Base-by-base conservation (phyloP, 1,140 invertebrate genomes). In the Leptinotarsa defecta region DNA sequence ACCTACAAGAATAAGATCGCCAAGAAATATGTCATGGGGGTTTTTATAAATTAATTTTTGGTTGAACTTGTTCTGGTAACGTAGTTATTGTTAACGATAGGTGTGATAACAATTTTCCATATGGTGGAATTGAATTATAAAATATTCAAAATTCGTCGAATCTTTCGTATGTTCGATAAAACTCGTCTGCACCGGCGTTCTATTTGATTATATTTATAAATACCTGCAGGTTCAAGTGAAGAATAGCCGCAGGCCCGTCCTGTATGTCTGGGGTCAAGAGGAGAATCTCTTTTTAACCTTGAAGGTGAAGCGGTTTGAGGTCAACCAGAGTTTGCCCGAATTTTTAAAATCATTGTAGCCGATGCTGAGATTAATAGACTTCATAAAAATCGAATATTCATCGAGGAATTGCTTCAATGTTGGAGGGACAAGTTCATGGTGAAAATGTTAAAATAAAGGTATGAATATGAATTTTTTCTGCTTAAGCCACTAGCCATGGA, bases 181-280 rank as follows among this genome's bases (percentile, higher is more conserved):
- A 57, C 2, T n/a, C 52, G 52, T 57, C 52, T 57, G 52, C 52
- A 57, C 52, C 13, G 52, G 52, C 52, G n/a, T 57, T 57, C 52
- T 57, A 57, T 57, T 57, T 57, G 17, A 57, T n/a, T 57, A 5
- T 57, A 57, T 57, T 8, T 19, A 57, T 57, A 57, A 57, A 57
- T 57, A 57, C 52, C 52, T 57, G 52, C 52, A 57, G 52, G 52
- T 57, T 57, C 52, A 57, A 57, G 52, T 57, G n/a, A 19, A 57
- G 52, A 68, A 15, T 61, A 34, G 48, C 69, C 34, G 4, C 17
- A 71, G 69, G 48, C 69, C 69, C 49, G 69, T 71, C 69, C 69
- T 71, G 69, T 22, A 57, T 27, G 71, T 73, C 71, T 73, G 71
- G 61, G 71, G 71, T 73, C 71, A 73, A 73, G 71, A 73, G 52